Conservation (phyloP, 2,888 invertebrate genomes). For the Norana najaformis region DNA sequence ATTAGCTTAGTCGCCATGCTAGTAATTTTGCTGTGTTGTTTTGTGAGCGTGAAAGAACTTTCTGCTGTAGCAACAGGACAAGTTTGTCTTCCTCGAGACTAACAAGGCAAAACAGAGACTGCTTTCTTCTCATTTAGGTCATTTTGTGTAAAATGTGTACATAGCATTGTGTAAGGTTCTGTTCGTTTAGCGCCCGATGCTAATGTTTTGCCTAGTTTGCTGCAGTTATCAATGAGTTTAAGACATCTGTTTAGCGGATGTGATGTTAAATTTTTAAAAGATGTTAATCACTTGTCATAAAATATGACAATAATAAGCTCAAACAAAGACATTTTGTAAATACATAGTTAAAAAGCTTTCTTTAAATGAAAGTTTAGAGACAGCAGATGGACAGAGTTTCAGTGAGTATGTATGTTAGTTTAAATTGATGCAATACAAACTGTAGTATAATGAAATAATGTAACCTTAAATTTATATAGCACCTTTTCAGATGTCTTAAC, state of each 20-base stretch:
- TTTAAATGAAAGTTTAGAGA: not conserved
- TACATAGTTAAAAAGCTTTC: not conserved
- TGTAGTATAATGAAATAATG: not conserved
- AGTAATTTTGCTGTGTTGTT: not conserved
- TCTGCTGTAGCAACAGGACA: too few relatives aligned
- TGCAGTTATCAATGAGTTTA: not conserved
- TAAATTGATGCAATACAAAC: not conserved
- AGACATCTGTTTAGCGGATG: not conserved
- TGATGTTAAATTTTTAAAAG: not conserved
- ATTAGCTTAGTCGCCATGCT: not conserved
- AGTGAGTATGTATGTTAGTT: not conserved
- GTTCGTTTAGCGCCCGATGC: not conserved
- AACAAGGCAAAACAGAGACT: too few relatives aligned
- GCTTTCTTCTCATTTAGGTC: not conserved
- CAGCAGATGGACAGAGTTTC: not conserved
- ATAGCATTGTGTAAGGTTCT: not conserved
- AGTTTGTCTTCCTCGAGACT: too few relatives aligned
- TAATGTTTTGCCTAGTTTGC: not conserved
- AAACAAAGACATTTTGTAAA: slow-evolving; percentile 10
- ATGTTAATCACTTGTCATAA: not conserved
- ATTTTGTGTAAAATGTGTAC: not conserved
- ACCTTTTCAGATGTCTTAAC: not conserved
- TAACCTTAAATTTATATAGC: not conserved
- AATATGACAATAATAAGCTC: not conserved
- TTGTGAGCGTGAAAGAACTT: not conserved